phyloP scores from a whole-genome alignment of 2,113 vertebrate genomes.

The Cryptomyrus ogoouensis region DNA sequence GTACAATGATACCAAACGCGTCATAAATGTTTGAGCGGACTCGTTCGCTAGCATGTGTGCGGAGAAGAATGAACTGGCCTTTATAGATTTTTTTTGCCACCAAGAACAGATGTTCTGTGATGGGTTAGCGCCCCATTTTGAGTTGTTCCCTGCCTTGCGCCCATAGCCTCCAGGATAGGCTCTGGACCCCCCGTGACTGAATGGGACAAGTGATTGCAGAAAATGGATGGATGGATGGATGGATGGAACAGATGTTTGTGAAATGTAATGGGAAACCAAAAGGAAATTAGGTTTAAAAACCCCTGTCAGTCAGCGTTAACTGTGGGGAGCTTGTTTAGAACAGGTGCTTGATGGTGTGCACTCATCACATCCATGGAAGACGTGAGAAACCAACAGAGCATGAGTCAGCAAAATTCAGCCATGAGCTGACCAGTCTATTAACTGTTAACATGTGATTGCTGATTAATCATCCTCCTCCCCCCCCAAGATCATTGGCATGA shows the following conservation, averaged over 20 bases:
- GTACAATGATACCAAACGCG: too few species aligned
- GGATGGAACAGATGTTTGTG: neutral
- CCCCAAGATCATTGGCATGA: neutral
- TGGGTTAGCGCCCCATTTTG: too few species aligned
- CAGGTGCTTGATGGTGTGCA: neutral
- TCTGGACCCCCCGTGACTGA: too few species aligned
- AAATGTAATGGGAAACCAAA: neutral
- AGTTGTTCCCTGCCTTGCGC: too few species aligned
- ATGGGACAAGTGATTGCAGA: too few species aligned
- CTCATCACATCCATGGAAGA: neutral
- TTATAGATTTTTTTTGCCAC: neutral
- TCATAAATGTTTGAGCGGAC: too few species aligned
- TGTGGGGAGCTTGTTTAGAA: neutral
- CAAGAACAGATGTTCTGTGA: neutral
- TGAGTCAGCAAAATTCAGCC: neutral
- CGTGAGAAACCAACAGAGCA: neutral
- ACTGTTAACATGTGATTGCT: neutral
- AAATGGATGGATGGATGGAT: too few species aligned
- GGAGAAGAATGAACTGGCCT: too few species aligned
- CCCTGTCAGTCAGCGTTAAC: neutral
- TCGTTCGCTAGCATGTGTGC: too few species aligned
- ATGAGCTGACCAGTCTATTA: neutral
- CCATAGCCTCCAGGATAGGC: too few species aligned
- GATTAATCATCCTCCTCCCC: neutral
- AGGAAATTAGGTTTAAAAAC: neutral